A percentile compares a stretch with the other conserved stretches of the same genome.
Conservation (phyloP, 2,797 vertebrate species). For the Nannoperca obscura region DNA sequence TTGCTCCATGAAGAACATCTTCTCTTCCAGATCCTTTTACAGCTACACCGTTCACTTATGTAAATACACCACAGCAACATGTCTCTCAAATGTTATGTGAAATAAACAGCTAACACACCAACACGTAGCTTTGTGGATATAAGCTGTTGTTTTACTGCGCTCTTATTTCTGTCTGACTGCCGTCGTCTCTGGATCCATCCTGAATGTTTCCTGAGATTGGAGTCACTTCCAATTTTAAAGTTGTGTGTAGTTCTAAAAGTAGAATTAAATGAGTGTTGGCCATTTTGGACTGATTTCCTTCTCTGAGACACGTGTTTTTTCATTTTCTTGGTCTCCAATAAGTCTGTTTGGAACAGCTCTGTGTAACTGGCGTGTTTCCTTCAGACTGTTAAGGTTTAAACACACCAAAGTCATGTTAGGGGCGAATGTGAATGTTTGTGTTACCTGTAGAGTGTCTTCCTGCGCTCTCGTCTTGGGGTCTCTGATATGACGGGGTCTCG, state of each 20-base stretch:
- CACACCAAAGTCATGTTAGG: background rate
- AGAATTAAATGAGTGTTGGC: background rate
- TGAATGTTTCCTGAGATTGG: background rate
- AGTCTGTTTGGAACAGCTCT: background rate
- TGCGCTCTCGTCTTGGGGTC: slow-evolving; percentile 92
- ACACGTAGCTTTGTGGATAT: too few relatives aligned
- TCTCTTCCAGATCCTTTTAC: too few relatives aligned
- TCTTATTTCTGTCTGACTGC: background rate
- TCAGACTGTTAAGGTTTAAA: background rate
- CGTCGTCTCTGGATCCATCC: background rate
- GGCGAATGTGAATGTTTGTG: background rate
- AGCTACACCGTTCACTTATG: too few relatives aligned
- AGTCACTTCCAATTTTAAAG: background rate
- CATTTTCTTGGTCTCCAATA: background rate
- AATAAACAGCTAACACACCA: too few relatives aligned
- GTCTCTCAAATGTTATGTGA: too few relatives aligned
- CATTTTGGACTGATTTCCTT: background rate
- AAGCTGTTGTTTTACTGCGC: too few relatives aligned
- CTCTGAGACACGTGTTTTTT: background rate
- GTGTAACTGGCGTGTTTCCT: background rate
- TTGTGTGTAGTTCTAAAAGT: background rate
- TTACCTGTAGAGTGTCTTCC: slow-evolving; percentile 96
- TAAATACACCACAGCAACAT: too few relatives aligned
- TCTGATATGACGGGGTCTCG: slow-evolving; percentile 92
- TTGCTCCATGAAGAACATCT: too few relatives aligned